Conservation (phyloP, 2,888 invertebrate genomes). For the Synergus gifuensis region DNA sequence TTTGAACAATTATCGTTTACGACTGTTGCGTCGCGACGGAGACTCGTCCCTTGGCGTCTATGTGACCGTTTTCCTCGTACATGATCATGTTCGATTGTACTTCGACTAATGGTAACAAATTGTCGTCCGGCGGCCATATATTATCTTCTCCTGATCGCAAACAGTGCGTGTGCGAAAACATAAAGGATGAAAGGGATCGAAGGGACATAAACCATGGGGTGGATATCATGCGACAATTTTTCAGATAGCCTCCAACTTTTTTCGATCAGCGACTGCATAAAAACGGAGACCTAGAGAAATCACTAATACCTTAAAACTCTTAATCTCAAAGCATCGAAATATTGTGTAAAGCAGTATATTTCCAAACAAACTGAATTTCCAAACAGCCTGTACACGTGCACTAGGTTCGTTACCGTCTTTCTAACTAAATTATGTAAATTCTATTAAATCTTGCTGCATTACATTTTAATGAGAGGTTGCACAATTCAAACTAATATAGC, state of each 20-base stretch:
- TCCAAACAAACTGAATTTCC: too few relatives aligned
- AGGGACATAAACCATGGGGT: background rate
- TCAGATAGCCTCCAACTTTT: background rate
- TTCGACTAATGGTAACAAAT: conserved; percentile 68
- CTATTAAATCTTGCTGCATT: too few relatives aligned
- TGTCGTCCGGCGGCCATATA: conserved; percentile 62
- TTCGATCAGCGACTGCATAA: too few relatives aligned
- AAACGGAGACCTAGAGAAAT: too few relatives aligned
- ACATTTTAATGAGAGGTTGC: too few relatives aligned
- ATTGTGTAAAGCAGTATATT: too few relatives aligned
- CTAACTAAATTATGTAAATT: too few relatives aligned
- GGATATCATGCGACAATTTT: background rate
- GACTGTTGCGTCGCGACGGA: background rate
- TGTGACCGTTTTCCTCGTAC: conserved; percentile 12
- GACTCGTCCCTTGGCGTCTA: background rate
- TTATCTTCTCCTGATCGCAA: conserved; percentile 36
- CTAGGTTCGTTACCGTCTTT: too few relatives aligned
- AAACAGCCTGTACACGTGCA: too few relatives aligned
- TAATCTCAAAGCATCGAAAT: too few relatives aligned
- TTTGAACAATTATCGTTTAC: background rate
- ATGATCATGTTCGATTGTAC: conserved; percentile 66
- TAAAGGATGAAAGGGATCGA: background rate
- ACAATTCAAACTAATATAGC: too few relatives aligned
- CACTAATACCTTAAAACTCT: too few relatives aligned
- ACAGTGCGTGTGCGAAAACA: background rate